Base-by-base conservation (phyloP, 2,888 invertebrate species). In the Rotaria macrura region DNA sequence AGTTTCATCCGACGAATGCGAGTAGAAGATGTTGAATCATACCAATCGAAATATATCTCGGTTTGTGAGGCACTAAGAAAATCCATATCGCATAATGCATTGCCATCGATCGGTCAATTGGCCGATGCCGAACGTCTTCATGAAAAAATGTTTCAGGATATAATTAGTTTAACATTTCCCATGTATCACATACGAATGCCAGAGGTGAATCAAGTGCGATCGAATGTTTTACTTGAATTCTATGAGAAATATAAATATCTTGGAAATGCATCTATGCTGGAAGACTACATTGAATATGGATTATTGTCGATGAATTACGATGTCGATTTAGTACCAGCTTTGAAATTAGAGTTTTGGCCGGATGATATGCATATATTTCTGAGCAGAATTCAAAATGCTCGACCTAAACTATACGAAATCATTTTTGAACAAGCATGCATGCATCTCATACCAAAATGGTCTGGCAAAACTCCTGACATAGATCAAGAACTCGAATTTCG, bases 361-460 rank as follows among this genome's bases (percentile, higher is more conserved):
- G 43, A 74, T 74, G 74, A 23, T 74, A 74, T 74, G 5, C 17
- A 74, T 40, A 7, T 12, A 2, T 74, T 74, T 74, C 43, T 74
- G 1, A n/a, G 43, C 12, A 38, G 74, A 43, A 74, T 74, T 23
- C 17, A 43, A 25, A 25, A 9, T 23, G 4, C 10, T 74, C 74
- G 43, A 2, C 74, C 74, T 0, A 17, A 38, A 4, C 12, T 74
- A 23, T 74, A 74, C 38, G 5, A 74, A 40, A 6, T 74, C 6
- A 74, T 74, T 25, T 9, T 10, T 40, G 38, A 74, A 3, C 23
- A 23, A 38, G 17, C 40, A 25, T 74, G 40, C 2, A 74, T 74
- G 74, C 74, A 74, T 74, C 23, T 74, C 7, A 74, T 74, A 74
- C 43, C 74, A 6, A 74, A 74, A 74, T 74, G 43, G 74, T 74